These are phyloP conservation scores for Gorsachius magnificus DNA, from an alignment of 2,797 vertebrate species.

Conservation along the genomic window DNA sequence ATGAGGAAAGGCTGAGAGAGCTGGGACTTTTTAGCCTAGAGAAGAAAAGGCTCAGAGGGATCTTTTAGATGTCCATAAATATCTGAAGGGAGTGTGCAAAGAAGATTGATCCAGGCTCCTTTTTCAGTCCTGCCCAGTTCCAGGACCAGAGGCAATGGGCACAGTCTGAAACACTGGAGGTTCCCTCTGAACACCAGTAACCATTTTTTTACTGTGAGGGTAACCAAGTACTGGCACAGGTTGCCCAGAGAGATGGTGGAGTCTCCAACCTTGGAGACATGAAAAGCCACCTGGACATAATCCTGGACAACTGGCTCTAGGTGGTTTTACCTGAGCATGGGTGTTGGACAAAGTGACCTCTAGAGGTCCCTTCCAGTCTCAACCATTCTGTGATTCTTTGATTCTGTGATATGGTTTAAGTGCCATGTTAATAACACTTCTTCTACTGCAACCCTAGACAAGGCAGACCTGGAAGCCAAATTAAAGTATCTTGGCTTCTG, in stretches of 20 bases:
- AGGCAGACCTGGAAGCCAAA: not conserved
- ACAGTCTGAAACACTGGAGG: not conserved
- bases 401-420: not conserved
- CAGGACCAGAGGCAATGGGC: not conserved
- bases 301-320: not conserved
- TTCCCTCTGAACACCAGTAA: not conserved
- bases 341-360: not conserved
- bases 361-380: not conserved
- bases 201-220: not conserved
- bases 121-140: not conserved
- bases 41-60: rapidly evolving
- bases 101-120: not conserved
- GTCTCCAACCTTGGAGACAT: not conserved
- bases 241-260: not conserved
- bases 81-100: not conserved
- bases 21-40: not conserved
- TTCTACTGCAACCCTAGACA: not conserved
- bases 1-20: not conserved
- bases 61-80: not conserved
- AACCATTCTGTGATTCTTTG: not conserved
- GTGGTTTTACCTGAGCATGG: not conserved
- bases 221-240: not conserved
- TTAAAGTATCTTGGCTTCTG: not conserved
- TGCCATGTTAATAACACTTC: not conserved
- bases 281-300: not conserved